Percentiles rank a stretch among this genome's conserved stretches.
Conservation (phyloP, 2,797 vertebrate genomes). For the Acestrorhynchus altus region DNA sequence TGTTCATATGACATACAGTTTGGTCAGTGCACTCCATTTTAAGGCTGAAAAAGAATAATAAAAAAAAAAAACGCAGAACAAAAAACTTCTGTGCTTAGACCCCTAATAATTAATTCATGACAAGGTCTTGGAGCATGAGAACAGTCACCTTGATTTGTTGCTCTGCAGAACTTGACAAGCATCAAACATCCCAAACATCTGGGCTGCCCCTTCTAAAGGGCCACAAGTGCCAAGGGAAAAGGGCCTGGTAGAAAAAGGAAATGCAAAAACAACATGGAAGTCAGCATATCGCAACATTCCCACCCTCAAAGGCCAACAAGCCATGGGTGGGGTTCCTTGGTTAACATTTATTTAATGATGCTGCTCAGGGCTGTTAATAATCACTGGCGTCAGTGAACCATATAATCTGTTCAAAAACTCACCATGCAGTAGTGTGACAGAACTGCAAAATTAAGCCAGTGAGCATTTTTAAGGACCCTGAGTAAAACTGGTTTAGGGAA, state of each 20-base stretch:
- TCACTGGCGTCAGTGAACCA: neutral
- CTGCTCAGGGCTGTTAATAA: constrained; percentile 36
- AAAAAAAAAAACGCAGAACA: no score
- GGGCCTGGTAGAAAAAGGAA: constrained; percentile 44
- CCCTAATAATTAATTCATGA: neutral
- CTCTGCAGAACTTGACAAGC: neutral
- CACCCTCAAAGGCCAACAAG: constrained; percentile 76
- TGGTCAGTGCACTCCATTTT: no score
- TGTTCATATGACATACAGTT: no score
- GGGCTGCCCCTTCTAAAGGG: constrained; percentile 55
- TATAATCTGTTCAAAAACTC: neutral
- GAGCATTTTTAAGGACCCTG: neutral
- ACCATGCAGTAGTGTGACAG: neutral
- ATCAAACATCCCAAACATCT: neutral
- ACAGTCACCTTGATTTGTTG: constrained; percentile 17
- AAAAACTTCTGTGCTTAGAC: no score
- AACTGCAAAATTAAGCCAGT: neutral
- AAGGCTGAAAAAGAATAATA: no score
- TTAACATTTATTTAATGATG: constrained; percentile 62
- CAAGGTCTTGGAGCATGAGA: constrained; percentile 23
- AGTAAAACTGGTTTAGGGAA: constrained; percentile 35
- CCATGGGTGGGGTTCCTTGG: constrained; percentile 68
- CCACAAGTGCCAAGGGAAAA: constrained; percentile 54
- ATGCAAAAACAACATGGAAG: constrained; percentile 67
- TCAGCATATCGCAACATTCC: constrained; percentile 65